phyloP scores from a whole-genome alignment of 2,113 vertebrate species.

The Melospiza melodia region DNA sequence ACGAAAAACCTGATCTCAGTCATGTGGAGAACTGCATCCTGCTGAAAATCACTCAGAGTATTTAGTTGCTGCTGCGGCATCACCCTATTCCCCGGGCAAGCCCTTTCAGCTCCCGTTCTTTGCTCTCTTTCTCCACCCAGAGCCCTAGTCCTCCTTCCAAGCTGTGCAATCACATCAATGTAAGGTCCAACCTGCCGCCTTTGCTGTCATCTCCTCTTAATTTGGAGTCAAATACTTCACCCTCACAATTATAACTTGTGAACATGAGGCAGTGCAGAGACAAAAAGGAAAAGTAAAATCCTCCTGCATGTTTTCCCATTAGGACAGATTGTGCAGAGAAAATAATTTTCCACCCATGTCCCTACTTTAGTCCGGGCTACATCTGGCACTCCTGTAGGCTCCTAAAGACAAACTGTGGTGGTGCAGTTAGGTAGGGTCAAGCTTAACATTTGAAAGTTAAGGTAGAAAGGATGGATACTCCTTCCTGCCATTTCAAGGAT shows the following conservation, averaged over 20 bases:
- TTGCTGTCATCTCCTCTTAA: not conserved
- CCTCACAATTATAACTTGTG: not conserved
- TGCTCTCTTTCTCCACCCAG: accelerated
- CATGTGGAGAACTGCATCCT: not conserved
- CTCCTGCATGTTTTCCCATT: accelerated
- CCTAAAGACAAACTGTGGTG: not conserved
- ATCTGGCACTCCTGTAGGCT: not conserved
- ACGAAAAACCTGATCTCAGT: not conserved
- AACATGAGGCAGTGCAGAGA: not conserved
- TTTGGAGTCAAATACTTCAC: not conserved
- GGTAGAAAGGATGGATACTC: not conserved
- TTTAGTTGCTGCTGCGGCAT: not conserved
- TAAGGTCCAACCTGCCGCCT: not conserved
- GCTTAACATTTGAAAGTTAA: not conserved
- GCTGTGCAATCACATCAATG: accelerated
- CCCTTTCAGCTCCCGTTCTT: not conserved
- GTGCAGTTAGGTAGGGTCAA: not conserved
- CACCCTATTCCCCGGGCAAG: accelerated
- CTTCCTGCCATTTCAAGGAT: not conserved
- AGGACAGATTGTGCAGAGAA: not conserved
- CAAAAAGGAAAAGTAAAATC: not conserved
- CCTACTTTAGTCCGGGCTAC: not conserved
- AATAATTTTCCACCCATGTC: not conserved
- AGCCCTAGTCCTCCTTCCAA: not conserved
- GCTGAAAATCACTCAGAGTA: not conserved